Evolutionary conservation across 53 echinoderm and acorn worm species (phyloP).

Genomic region (Apostichopus leukothele): DNA sequence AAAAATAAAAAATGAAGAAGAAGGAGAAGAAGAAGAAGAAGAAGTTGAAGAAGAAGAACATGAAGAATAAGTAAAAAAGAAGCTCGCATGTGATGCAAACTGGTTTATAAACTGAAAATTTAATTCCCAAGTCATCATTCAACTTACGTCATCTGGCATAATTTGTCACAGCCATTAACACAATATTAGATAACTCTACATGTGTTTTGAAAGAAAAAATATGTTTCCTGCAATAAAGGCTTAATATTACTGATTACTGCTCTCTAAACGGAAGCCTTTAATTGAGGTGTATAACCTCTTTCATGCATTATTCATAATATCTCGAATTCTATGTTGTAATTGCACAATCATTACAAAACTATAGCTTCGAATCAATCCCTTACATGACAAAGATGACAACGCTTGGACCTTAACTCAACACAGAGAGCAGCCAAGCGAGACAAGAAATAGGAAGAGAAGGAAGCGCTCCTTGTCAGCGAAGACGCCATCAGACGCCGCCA

Average conservation of each 20-base stretch:
- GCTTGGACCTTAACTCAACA: slow-evolving; percentile 9
- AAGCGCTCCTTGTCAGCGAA: slow-evolving; percentile 26
- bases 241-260: slow-evolving; percentile 11
- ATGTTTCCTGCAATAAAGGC: slow-evolving; percentile 7
- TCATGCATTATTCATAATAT: slow-evolving; percentile 38
- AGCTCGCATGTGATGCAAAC: no score
- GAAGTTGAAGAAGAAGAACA: no score
- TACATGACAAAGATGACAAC: slow-evolving; percentile 26
- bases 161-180: neutral
- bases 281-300: slow-evolving; percentile 23
- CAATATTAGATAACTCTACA: slow-evolving; percentile 3
- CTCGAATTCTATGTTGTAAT: slow-evolving; percentile 29
- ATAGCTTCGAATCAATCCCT: slow-evolving; percentile 33
- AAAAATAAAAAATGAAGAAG: no score
- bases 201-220: neutral
- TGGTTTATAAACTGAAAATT: no score
- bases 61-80: no score
- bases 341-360: slow-evolving; percentile 20
- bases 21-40: no score
- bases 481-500: slow-evolving; percentile 48
- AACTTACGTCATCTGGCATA: neutral
- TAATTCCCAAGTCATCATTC: neutral
- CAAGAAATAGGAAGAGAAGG: slow-evolving; percentile 19
- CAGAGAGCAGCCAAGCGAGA: slow-evolving; percentile 32
- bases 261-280: slow-evolving; percentile 6